Conservation (phyloP, 2,888 invertebrate genomes). For the Synergus umbraculus region DNA sequence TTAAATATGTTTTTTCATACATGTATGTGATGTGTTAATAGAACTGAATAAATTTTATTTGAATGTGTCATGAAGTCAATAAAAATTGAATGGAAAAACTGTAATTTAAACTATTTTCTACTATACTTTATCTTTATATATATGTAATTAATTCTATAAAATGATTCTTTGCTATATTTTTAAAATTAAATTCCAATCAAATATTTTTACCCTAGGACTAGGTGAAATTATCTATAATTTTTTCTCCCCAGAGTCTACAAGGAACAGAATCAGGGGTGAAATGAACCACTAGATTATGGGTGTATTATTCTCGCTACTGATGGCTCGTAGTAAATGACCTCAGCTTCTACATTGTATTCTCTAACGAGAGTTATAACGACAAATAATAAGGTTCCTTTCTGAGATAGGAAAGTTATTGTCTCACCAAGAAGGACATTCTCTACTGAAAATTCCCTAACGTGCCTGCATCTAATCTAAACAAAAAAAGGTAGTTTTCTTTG, state of each 20-base stretch:
- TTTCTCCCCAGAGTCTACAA: too few relatives aligned
- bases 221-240: too few relatives aligned
- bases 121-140: too few relatives aligned
- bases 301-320: too few relatives aligned
- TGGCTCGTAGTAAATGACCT: neutral
- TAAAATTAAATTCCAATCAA: neutral
- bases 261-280: too few relatives aligned
- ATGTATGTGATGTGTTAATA: too few relatives aligned
- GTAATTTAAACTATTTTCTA: too few relatives aligned
- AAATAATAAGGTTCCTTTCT: constrained; percentile 6
- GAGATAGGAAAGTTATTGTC: constrained; percentile 1
- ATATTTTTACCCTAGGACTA: neutral
- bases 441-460: neutral
- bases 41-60: too few relatives aligned
- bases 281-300: neutral
- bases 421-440: neutral
- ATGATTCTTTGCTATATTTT: neutral
- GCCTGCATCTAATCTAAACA: neutral
- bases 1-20: too few relatives aligned
- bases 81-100: too few relatives aligned
- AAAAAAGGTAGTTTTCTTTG: neutral
- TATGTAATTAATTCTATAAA: too few relatives aligned
- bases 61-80: too few relatives aligned
- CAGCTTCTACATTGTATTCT: neutral
- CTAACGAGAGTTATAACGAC: neutral